Conservation (phyloP, 2,113 vertebrate species). For the Pollachius pollachius region DNA sequence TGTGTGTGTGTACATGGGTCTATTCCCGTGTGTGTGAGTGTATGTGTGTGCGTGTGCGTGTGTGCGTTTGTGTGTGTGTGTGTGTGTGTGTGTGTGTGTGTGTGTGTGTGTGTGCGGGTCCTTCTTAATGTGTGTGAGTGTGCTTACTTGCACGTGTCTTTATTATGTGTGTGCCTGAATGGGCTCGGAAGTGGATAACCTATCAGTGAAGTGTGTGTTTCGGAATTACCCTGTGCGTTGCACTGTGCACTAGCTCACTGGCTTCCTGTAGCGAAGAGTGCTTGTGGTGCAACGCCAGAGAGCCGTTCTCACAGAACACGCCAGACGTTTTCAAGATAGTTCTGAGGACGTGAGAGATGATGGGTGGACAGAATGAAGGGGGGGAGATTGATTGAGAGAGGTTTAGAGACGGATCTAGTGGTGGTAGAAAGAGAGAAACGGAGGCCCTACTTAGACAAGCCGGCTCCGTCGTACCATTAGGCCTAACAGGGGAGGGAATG, state of each 20-base stretch:
- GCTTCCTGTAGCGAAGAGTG: too few species aligned
- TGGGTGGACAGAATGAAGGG: constrained; percentile 34
- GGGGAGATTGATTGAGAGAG: constrained; percentile 56
- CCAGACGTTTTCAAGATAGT: constrained; percentile 39
- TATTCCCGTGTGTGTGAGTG: neutral
- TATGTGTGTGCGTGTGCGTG: neutral
- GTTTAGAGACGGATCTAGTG: neutral
- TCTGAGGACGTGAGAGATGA: neutral
- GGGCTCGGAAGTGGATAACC: constrained; percentile 34
- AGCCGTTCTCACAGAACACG: too few species aligned
- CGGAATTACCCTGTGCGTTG: constrained; percentile 31
- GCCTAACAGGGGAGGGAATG: constrained; percentile 39
- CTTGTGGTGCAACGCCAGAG: neutral
- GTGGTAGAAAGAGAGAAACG: neutral
- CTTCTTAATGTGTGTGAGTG: neutral
- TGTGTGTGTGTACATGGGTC: constrained; percentile 18
- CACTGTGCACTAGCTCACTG: constrained; percentile 5
- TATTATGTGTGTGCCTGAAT: constrained; percentile 23
- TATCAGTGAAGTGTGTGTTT: constrained; percentile 47
- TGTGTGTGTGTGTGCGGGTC: constrained; percentile 21
- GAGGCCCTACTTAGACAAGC: constrained; percentile 57
- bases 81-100: constrained; percentile 44
- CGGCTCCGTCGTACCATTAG: constrained; percentile 62
- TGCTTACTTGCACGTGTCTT: neutral
- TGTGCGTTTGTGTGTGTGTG: constrained; percentile 34